Percentiles rank a stretch among this genome's conserved stretches.
Conservation (phyloP, 2,888 invertebrate species). For the Euphydryas editha region DNA sequence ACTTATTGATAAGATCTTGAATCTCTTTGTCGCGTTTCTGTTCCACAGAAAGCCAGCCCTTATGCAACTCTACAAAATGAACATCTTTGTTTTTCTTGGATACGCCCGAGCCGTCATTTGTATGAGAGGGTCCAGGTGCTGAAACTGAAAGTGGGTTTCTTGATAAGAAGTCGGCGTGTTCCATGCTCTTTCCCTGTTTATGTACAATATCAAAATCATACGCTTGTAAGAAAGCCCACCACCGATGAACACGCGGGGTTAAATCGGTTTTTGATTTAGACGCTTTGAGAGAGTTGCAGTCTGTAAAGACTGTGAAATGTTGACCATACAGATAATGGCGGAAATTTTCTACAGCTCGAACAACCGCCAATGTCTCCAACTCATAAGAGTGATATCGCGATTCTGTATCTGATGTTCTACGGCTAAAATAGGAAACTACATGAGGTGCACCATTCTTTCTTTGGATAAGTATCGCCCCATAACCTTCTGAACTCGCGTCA, state of each 20-base stretch:
- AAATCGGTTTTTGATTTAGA: conserved; percentile 46
- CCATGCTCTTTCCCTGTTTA: conserved; percentile 41
- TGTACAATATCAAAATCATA: too few relatives aligned
- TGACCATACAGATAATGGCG: conserved; percentile 25
- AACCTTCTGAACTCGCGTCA: too few relatives aligned
- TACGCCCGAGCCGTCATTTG: too few relatives aligned
- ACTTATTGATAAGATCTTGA: conserved; percentile 40
- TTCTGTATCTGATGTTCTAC: too few relatives aligned
- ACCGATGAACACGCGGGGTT: conserved; percentile 46
- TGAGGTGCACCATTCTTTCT: too few relatives aligned
- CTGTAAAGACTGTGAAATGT: conserved; percentile 28
- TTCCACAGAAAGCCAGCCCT: conserved; percentile 46
- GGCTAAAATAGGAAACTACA: too few relatives aligned
- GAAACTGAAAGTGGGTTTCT: conserved; percentile 35
- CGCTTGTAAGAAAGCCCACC: too few relatives aligned
- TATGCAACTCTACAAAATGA: conserved; percentile 36
- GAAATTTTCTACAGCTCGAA: conserved; percentile 39
- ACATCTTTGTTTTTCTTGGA: too few relatives aligned
- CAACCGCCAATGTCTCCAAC: conserved; percentile 38
- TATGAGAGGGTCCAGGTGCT: too few relatives aligned
- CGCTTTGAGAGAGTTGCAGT: conserved; percentile 32
- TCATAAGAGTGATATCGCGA: too few relatives aligned
- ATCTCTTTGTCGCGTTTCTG: conserved; percentile 38
- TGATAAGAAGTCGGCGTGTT: conserved; percentile 44
- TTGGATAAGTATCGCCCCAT: too few relatives aligned